Evolutionary conservation across 92 coral and sea anemone species (phyloP).

Genomic region (Zoanthus sociatus): DNA sequence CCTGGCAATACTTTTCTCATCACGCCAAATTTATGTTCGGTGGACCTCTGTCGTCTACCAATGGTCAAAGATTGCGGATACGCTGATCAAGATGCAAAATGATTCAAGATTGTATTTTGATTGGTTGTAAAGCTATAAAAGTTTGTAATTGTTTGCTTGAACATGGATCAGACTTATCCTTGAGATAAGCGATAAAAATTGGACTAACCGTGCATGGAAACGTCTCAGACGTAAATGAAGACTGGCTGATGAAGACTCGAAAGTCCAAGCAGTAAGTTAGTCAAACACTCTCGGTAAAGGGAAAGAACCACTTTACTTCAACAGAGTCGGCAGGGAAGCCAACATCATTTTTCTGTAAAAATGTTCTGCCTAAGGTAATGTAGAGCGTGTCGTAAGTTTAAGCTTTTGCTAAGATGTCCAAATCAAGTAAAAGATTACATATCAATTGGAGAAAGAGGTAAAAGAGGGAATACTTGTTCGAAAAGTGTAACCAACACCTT

Average conservation of each 20-base stretch:
- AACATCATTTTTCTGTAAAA: constrained; percentile 19
- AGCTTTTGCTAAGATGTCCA: constrained; percentile 56
- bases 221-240: constrained; percentile 51
- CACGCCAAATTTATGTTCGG: constrained; percentile 49
- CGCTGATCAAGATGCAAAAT: constrained; percentile 62
- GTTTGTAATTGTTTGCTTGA: constrained; percentile 53
- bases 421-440: constrained; percentile 38
- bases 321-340: not conserved
- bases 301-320: constrained; percentile 9
- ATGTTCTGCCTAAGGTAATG: constrained; percentile 57
- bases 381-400: constrained; percentile 49
- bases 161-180: constrained; percentile 65
- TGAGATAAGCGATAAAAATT: constrained; percentile 60
- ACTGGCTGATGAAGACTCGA: constrained; percentile 40
- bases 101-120: constrained; percentile 69
- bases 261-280: constrained; percentile 16
- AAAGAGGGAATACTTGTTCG: constrained; percentile 14
- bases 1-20: too few species aligned
- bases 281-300: constrained; percentile 31
- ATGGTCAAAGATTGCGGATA: constrained; percentile 66
- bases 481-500: not conserved
- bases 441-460: not conserved
- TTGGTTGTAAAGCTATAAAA: constrained; percentile 45
- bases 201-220: constrained; percentile 48
- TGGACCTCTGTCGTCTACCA: constrained; percentile 62